A percentile compares a stretch with the other conserved stretches of the same genome.
phyloP scores from a whole-genome alignment of 2,888 invertebrate species.

The Andrena camellia region DNA sequence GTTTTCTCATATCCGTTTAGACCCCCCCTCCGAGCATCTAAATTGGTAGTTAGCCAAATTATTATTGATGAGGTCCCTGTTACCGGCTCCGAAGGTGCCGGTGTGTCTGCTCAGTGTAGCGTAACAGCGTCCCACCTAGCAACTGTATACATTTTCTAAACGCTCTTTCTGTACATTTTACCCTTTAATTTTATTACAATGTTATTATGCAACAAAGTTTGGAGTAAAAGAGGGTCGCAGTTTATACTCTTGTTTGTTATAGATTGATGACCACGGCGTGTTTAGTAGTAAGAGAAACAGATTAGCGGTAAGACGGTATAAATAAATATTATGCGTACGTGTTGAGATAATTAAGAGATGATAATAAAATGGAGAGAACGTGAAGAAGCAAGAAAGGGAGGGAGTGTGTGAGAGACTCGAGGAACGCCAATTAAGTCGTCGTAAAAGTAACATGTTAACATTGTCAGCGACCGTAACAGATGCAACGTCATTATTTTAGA shows the following conservation, averaged over 20 bases:
- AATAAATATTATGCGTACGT: constrained; percentile 65
- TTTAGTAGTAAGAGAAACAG: constrained; percentile 70
- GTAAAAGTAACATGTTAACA: constrained; percentile 55
- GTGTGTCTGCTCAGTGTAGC: constrained; percentile 79
- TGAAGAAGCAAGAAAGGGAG: constrained; percentile 48
- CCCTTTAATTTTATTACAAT: constrained; percentile 81
- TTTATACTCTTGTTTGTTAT: constrained; percentile 74
- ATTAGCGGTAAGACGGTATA: constrained; percentile 63
- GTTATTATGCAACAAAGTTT: constrained; percentile 70
- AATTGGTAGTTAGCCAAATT: constrained; percentile 38
- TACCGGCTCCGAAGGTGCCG: constrained; percentile 60
- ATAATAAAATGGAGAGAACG: constrained; percentile 46
- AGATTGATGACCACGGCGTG: constrained; percentile 71
- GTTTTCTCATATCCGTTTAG: constrained; percentile 23
- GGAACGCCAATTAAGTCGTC: constrained; percentile 61
- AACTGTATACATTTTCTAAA: constrained; percentile 79
- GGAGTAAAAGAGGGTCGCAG: constrained; percentile 69
- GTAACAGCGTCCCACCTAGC: constrained; percentile 79
- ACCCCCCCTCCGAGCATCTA: constrained; percentile 25
- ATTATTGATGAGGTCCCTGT: constrained; percentile 58
- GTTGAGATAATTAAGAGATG: constrained; percentile 61
- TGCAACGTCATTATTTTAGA: constrained; percentile 51
- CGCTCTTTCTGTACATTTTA: constrained; percentile 84
- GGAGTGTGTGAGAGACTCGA: constrained; percentile 50
- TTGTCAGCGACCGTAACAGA: constrained; percentile 40